A percentile compares a stretch with the other conserved stretches of the same genome.
Conservation (phyloP, 1,140 invertebrate genomes). For the Megalopta genalis region DNA sequence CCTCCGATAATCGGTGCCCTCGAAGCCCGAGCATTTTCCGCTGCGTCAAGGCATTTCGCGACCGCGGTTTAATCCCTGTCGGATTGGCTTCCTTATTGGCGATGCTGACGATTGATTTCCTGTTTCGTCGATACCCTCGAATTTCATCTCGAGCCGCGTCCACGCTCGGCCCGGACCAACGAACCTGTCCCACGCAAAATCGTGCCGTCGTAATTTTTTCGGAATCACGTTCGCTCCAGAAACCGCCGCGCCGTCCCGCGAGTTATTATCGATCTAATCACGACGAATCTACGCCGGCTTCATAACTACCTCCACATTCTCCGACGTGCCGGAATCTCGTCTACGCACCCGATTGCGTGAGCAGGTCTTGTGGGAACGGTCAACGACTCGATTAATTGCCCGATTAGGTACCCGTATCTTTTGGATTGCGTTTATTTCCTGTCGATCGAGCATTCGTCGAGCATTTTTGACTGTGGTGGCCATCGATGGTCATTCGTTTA, state of each 20-base stretch:
- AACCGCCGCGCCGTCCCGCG: constrained; percentile 35
- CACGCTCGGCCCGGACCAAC: constrained; percentile 2
- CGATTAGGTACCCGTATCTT: no score
- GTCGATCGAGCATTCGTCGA: no score
- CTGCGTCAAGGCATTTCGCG: neutral
- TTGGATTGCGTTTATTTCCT: no score
- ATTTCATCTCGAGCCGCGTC: neutral
- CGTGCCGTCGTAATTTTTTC: constrained; percentile 19
- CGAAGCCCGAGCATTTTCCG: neutral
- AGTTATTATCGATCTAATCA: constrained; percentile 72
- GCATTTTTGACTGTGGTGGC: no score
- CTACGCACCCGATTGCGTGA: neutral
- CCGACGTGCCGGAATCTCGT: neutral
- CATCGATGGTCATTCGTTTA: no score
- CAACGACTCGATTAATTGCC: no score
- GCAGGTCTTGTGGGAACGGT: no score
- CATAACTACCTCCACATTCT: constrained; percentile 45
- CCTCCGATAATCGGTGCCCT: neutral
- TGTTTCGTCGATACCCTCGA: constrained; percentile 4
- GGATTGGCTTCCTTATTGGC: constrained; percentile 2
- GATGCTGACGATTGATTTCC: neutral
- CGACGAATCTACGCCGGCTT: constrained; percentile 45
- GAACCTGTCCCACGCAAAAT: neutral
- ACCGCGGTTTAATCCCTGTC: neutral
- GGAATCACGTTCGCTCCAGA: constrained; percentile 1